Conservation (phyloP, 1,140 invertebrate genomes). For the Sipha flava region DNA sequence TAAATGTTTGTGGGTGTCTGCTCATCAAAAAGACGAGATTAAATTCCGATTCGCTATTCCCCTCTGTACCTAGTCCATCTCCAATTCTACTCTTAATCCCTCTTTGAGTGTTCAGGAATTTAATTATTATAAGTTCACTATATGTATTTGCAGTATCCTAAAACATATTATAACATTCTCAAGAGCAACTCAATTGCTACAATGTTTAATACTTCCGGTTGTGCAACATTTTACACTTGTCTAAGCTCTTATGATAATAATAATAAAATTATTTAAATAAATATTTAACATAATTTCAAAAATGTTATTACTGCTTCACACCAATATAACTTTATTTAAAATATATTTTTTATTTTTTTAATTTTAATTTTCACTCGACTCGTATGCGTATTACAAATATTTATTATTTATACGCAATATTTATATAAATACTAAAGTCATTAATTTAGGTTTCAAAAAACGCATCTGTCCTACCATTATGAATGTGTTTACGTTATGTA, state of each 20-base stretch:
- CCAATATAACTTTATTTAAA: too few species aligned
- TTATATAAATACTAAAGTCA: too few species aligned
- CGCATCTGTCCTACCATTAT: too few species aligned
- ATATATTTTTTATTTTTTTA: too few species aligned
- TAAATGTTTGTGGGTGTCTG: not conserved
- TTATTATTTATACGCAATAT: too few species aligned
- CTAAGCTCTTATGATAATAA: not conserved
- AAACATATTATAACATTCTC: not conserved
- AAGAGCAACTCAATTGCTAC: not conserved
- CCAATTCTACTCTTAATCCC: not conserved
- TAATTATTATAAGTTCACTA: constrained; percentile 3
- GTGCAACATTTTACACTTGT: not conserved
- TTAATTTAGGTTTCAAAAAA: too few species aligned
- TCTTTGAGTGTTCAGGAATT: constrained; percentile 9
- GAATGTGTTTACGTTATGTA: too few species aligned
- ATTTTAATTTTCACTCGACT: too few species aligned
- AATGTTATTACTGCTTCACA: too few species aligned
- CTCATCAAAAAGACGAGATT: not conserved
- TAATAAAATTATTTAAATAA: too few species aligned
- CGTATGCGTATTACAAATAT: too few species aligned
- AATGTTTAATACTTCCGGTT: not conserved
- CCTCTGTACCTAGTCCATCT: not conserved
- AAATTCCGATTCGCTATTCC: not conserved
- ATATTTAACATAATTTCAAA: too few species aligned
- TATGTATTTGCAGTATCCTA: not conserved